phyloP scores from a whole-genome alignment of 2,888 invertebrate genomes.

The Dilophus febrilis region DNA sequence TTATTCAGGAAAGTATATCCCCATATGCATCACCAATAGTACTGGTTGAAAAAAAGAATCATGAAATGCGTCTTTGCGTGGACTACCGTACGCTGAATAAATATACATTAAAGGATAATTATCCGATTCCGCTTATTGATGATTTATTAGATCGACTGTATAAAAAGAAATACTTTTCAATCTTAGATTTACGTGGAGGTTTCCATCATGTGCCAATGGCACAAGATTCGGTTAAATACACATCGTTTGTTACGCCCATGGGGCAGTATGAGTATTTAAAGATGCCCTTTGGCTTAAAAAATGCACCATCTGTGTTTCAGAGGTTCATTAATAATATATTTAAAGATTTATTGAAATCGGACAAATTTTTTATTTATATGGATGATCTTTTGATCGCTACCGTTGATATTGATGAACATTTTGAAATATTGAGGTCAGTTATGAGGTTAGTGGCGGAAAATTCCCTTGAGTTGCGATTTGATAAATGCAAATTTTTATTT shows the following conservation, averaged over 20 bases:
- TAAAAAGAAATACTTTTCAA: constrained; percentile 11
- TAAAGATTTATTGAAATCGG: constrained; percentile 7
- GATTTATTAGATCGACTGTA: constrained; percentile 9
- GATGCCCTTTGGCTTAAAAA: constrained; percentile 12
- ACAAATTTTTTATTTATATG: constrained; percentile 11
- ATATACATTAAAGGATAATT: constrained; percentile 10
- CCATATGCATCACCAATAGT: constrained; percentile 11
- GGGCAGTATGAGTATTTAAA: constrained; percentile 13
- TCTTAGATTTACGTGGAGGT: constrained; percentile 13
- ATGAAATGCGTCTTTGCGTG: constrained; percentile 11
- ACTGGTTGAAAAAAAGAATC: constrained; percentile 10
- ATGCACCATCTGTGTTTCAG: constrained; percentile 11
- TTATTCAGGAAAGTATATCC: constrained; percentile 9
- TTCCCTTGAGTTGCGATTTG: too few species aligned
- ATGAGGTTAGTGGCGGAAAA: too few species aligned
- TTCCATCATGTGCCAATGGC: constrained; percentile 13
- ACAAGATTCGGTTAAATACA: constrained; percentile 11
- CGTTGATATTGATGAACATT: too few species aligned
- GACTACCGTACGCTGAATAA: constrained; percentile 11
- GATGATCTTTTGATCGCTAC: constrained; percentile 10
- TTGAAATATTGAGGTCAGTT: too few species aligned
- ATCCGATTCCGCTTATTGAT: constrained; percentile 11
- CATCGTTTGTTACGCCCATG: constrained; percentile 14
- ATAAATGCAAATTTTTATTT: constrained; percentile 9
- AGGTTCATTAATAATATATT: constrained; percentile 12